Conservation (phyloP, 2,797 vertebrate species). For the Micropoecilia bifurca region DNA sequence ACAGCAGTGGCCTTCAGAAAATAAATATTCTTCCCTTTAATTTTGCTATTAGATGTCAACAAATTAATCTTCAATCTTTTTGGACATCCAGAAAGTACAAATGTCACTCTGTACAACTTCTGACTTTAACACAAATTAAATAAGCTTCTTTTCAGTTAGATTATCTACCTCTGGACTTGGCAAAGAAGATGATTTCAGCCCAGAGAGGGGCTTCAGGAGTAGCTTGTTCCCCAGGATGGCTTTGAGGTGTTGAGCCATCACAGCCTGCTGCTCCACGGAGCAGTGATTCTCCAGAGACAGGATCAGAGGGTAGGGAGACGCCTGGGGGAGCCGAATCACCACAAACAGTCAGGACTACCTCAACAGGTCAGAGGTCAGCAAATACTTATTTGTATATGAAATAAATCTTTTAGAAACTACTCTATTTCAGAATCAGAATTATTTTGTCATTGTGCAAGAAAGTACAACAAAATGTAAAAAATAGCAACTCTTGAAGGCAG, state of each 20-base stretch:
- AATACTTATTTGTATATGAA: neutral
- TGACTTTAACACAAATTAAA: neutral
- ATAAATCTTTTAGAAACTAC: too few relatives aligned
- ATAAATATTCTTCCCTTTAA: neutral
- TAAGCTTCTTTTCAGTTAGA: neutral
- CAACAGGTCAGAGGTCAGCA: neutral
- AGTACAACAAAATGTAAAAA: too few relatives aligned
- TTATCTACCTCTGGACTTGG: slow-evolving; percentile 90
- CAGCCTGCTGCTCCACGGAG: slow-evolving; percentile 90
- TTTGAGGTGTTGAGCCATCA: slow-evolving; percentile 88
- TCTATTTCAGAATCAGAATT: too few relatives aligned
- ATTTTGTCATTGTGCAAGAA: too few relatives aligned
- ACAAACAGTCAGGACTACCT: neutral
- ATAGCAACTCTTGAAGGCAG: too few relatives aligned
- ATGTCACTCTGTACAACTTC: neutral
- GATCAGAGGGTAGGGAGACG: slow-evolving; percentile 81
- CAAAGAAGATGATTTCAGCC: slow-evolving; percentile 67
- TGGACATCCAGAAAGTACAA: neutral
- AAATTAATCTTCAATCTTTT: neutral
- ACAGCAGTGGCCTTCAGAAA: neutral
- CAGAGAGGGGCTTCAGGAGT: slow-evolving; percentile 79
- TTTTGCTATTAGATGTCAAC: neutral
- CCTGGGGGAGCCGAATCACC: slow-evolving; percentile 37
- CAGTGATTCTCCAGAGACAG: slow-evolving; percentile 98
- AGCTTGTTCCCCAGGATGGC: slow-evolving; percentile 90